Conservation (phyloP, 2,797 vertebrate genomes). For the Botia almorhae region DNA sequence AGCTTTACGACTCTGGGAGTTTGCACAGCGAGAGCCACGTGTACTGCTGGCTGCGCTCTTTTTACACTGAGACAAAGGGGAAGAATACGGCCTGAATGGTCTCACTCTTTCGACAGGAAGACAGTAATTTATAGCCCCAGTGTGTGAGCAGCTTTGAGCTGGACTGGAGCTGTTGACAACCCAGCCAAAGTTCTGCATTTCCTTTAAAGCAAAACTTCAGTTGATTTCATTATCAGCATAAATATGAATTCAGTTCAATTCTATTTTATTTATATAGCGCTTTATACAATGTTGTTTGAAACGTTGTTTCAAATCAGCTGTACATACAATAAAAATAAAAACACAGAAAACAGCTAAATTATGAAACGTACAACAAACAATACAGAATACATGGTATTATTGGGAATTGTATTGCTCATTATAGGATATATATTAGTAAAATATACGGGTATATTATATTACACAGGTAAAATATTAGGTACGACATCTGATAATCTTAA, state of each 20-base stretch:
- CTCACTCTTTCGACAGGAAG: constrained; percentile 16
- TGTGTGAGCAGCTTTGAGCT: constrained; percentile 38
- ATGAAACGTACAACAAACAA: too few relatives aligned
- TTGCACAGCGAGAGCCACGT: constrained; percentile 43
- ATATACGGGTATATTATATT: too few relatives aligned
- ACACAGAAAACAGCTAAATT: too few relatives aligned
- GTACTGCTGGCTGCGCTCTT: constrained; percentile 31
- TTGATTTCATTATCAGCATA: not conserved
- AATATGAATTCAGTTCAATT: not conserved
- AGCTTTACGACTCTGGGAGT: constrained; percentile 38
- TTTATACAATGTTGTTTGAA: too few relatives aligned
- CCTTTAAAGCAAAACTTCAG: not conserved
- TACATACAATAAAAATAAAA: too few relatives aligned
- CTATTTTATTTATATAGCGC: too few relatives aligned
- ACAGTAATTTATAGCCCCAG: constrained; percentile 21
- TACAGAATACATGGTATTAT: too few relatives aligned
- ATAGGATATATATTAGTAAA: too few relatives aligned
- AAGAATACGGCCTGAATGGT: constrained; percentile 21
- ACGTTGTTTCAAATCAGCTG: too few relatives aligned
- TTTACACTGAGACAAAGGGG: constrained; percentile 14
- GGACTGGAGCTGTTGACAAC: not conserved
- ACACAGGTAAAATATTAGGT: not conserved
- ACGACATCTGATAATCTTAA: not conserved
- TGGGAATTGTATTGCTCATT: too few relatives aligned
- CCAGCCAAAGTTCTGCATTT: constrained; percentile 25